These are phyloP conservation scores for Anableps anableps DNA, from an alignment of 2,797 vertebrate species.

Conservation along the genomic window DNA sequence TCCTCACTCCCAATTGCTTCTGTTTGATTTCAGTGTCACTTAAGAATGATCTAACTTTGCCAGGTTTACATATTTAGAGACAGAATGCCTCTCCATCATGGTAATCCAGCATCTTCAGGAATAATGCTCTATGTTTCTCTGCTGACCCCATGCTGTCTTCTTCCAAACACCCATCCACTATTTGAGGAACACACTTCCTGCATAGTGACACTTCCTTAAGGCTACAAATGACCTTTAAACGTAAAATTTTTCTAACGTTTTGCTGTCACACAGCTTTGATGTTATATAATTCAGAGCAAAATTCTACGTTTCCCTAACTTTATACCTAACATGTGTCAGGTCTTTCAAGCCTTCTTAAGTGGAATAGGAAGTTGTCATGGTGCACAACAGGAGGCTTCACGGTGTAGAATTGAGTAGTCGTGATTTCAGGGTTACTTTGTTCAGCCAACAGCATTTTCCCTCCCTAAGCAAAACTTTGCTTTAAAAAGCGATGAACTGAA, in stretches of 20 bases:
- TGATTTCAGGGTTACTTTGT: background rate
- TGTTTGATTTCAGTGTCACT: background rate
- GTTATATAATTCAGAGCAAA: background rate
- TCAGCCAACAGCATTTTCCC: background rate
- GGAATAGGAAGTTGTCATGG: background rate
- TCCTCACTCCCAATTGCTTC: background rate
- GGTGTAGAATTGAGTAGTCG: background rate
- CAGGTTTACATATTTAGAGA: background rate
- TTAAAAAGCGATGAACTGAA: slow-evolving; percentile 3
- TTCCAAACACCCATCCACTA: background rate
- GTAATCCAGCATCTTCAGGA: background rate
- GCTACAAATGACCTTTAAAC: background rate
- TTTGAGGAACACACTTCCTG: background rate
- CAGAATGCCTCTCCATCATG: background rate
- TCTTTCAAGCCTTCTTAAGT: background rate
- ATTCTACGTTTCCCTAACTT: background rate
- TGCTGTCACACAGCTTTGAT: background rate
- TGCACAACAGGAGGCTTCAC: background rate
- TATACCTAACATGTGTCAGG: background rate
- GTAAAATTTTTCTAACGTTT: background rate
- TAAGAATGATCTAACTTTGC: background rate
- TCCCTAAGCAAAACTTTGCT: background rate
- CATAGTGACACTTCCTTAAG: background rate
- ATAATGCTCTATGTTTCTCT: background rate
- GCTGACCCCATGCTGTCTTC: background rate